Evolutionary conservation across 2,888 invertebrate genomes (phyloP).

Genomic region (Hypercompe scribonia): DNA sequence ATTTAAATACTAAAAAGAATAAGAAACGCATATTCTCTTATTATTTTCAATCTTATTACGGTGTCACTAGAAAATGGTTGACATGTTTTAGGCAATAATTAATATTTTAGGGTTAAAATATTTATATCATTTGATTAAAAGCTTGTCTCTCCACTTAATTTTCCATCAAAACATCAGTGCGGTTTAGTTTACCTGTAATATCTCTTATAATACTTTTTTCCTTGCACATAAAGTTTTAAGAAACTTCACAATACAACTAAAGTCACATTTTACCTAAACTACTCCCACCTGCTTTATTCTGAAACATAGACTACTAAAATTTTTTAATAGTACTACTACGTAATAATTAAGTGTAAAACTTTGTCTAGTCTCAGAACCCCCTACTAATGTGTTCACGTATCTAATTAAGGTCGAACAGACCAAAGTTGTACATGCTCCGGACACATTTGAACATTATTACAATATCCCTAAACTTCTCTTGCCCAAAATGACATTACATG

Average conservation of each 20-base stretch:
- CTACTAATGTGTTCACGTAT: conserved; percentile 58
- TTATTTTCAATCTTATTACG: not conserved
- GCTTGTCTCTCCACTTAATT: not conserved
- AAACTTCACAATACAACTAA: conserved; percentile 23
- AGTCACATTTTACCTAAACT: conserved; percentile 34
- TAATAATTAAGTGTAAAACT: conserved; percentile 50
- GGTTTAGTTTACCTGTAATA: not conserved
- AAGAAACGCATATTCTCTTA: not conserved
- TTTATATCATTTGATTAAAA: too few species aligned
- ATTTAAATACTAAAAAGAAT: not conserved
- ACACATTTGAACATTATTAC: conserved; percentile 66
- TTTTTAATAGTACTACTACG: conserved; percentile 48
- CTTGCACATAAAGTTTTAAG: conserved; percentile 19
- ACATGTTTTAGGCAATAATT: not conserved
- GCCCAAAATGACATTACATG: conserved; percentile 62
- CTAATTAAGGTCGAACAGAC: conserved; percentile 57
- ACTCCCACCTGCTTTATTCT: conserved; percentile 46
- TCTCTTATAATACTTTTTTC: not conserved
- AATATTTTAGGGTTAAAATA: too few species aligned
- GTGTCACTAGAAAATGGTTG: not conserved
- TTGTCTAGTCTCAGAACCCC: conserved; percentile 49
- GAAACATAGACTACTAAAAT: conserved; percentile 37
- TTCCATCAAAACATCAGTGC: not conserved
- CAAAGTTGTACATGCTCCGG: conserved; percentile 64
- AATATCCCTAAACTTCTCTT: conserved; percentile 67